These are phyloP conservation scores for Tuberolachnus salignus DNA, from an alignment of 2,888 invertebrate genomes.

Conservation along the genomic window DNA sequence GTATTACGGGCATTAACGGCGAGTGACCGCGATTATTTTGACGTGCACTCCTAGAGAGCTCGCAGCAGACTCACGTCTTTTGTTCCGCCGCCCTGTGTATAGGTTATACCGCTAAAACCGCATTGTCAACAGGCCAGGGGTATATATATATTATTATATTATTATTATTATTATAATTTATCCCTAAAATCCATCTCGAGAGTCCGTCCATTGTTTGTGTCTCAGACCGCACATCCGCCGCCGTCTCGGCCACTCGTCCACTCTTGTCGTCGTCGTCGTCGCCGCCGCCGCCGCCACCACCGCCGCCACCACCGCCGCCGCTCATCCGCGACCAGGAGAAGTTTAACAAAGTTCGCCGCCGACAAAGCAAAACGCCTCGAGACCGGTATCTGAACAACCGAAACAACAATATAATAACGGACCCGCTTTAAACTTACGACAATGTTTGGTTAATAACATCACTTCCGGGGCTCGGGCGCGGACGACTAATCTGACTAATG, in stretches of 20 bases:
- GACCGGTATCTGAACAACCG: slow-evolving; percentile 31
- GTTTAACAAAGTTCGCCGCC: slow-evolving; percentile 18
- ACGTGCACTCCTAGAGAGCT: not conserved
- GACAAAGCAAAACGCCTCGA: slow-evolving; percentile 45
- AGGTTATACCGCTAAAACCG: not conserved
- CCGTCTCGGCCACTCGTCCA: not conserved
- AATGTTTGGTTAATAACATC: slow-evolving; percentile 51
- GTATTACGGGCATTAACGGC: no score
- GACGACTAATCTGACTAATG: slow-evolving; percentile 47
- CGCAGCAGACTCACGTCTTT: not conserved
- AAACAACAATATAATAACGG: slow-evolving; percentile 50
- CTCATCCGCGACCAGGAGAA: slow-evolving; percentile 22
- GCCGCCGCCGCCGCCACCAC: slow-evolving; percentile 10
- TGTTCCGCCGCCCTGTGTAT: not conserved
- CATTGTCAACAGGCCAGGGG: slow-evolving; percentile 9
- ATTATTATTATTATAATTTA: not conserved
- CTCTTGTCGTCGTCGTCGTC: no score
- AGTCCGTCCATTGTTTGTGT: slow-evolving; percentile 15
- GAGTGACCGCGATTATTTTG: no score
- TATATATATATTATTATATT: no score
- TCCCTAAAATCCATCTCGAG: not conserved
- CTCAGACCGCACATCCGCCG: slow-evolving; percentile 8
- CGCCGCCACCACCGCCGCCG: slow-evolving; percentile 19
- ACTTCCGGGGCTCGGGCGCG: not conserved
- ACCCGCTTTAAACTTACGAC: slow-evolving; percentile 27